Evolutionary conservation across 2,113 vertebrate species (phyloP), one percentile per base, ranked within the genome.

Genomic region (Tauraco erythrolophus): DNA sequence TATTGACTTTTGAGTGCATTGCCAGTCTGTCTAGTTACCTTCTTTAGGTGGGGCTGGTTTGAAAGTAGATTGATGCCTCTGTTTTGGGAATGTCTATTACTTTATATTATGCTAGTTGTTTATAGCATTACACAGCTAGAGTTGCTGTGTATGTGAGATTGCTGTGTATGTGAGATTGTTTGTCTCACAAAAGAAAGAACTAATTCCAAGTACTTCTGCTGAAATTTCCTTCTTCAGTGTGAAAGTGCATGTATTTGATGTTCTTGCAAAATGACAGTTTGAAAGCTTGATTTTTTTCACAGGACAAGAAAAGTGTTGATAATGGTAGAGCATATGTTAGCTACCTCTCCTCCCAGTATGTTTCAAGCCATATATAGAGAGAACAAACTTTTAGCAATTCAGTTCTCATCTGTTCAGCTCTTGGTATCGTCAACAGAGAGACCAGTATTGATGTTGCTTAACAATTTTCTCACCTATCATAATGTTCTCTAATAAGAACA

Each of bases 221-320:
- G 90, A 96, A 92, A 89, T 90, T 88, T 91, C 61, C 66, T 45
- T 88, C 50, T 79, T 93, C 62, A 35, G 15, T 93, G 62, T 82
- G 81, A 95, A 91, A 94, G 91, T 87, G 69, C 51, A 60, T 43
- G 72, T 61, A 90, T 71, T 87, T 92, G 74, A 92, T 65, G 21
- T 79, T 88, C 72, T 76, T 88, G 51, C 35, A 89, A 92, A 92
- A 79, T 88, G 91, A 88, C 82, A 91, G 77, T 84, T 94, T 91
- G 86, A 97, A 96, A 91, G 83, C 83, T 76, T 91, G 48, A 43
- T 87, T 92, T 96, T 78, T 93, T 97, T 78, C 89, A 89, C 89
- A 94, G 94, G 96, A 89, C 91, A 94, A 75, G 83, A 91, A 89
- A 84, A 95, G 72, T 87, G 69, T 79, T 90, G 94, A 56, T 89